A percentile compares a stretch with the other conserved stretches of the same genome.
Conservation (phyloP, 1,140 invertebrate genomes). For the Drosophila parvula region DNA sequence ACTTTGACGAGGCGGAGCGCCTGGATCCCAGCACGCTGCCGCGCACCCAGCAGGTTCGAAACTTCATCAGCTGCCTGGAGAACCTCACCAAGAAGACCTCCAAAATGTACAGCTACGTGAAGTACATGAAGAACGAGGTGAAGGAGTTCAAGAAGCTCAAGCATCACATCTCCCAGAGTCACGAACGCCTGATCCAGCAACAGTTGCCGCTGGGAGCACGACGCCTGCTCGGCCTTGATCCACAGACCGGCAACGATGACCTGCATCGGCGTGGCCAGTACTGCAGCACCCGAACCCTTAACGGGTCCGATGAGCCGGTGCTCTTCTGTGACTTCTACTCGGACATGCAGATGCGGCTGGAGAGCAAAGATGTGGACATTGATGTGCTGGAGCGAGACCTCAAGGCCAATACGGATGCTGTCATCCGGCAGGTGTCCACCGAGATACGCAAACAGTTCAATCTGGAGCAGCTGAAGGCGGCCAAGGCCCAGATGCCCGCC, state of each 20-base stretch:
- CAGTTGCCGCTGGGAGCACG: slow-evolving; percentile 71
- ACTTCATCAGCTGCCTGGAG: slow-evolving; percentile 80
- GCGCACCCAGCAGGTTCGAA: slow-evolving; percentile 71
- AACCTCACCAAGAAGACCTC: slow-evolving; percentile 77
- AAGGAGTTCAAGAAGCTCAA: slow-evolving; percentile 79
- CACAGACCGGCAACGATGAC: slow-evolving; percentile 61
- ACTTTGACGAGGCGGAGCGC: slow-evolving; percentile 90
- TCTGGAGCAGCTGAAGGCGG: slow-evolving; percentile 72
- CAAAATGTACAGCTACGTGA: slow-evolving; percentile 81
- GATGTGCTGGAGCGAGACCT: slow-evolving; percentile 75
- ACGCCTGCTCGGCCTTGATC: slow-evolving; percentile 46
- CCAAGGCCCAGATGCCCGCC: slow-evolving; percentile 68
- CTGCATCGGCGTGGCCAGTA: slow-evolving; percentile 79
- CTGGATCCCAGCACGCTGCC: slow-evolving; percentile 85
- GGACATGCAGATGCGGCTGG: slow-evolving; percentile 81
- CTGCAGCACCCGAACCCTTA: slow-evolving; percentile 73
- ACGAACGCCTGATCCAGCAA: slow-evolving; percentile 77
- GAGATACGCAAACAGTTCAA: slow-evolving; percentile 78
- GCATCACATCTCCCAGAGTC: slow-evolving; percentile 69
- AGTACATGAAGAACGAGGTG: slow-evolving; percentile 80
- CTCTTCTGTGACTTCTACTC: slow-evolving; percentile 83
- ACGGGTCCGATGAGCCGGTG: slow-evolving; percentile 77
- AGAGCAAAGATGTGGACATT: slow-evolving; percentile 79
- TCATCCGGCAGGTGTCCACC: slow-evolving; percentile 72
- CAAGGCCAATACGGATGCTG: slow-evolving; percentile 76